A percentile compares a stretch with the other conserved stretches of the same genome.
Conservation (phyloP, 2,797 vertebrate species). For the Eremophila alpestris region DNA sequence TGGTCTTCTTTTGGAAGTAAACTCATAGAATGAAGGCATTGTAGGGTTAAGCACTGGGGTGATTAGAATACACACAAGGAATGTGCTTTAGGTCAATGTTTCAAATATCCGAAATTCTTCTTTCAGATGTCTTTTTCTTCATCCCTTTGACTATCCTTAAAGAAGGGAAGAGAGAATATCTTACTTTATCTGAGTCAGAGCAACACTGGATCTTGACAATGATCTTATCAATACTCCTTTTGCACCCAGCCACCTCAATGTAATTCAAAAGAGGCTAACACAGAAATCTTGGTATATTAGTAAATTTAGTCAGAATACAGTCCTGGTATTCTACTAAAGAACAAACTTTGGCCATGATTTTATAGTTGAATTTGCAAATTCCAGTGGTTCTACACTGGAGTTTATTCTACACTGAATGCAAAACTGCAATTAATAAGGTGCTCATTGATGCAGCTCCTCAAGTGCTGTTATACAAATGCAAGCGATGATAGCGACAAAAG, state of each 20-base stretch:
- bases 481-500: background rate
- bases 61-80: background rate
- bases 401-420: background rate
- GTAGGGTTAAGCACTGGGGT: background rate
- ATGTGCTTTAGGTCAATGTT: background rate
- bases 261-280: background rate
- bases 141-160: background rate
- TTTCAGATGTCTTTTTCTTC: background rate
- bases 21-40: background rate
- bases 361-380: background rate
- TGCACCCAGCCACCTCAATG: background rate
- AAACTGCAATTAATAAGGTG: background rate
- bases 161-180: background rate
- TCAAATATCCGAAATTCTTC: background rate
- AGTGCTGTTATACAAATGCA: background rate
- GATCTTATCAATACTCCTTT: background rate
- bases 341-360: background rate
- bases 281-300: background rate
- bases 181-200: background rate
- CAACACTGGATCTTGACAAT: background rate
- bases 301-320: background rate
- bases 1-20: background rate
- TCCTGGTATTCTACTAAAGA: background rate
- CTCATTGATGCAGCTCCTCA: background rate
- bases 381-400: background rate